phyloP scores from a whole-genome alignment of 2,888 invertebrate species.

The Andrena minutula region DNA sequence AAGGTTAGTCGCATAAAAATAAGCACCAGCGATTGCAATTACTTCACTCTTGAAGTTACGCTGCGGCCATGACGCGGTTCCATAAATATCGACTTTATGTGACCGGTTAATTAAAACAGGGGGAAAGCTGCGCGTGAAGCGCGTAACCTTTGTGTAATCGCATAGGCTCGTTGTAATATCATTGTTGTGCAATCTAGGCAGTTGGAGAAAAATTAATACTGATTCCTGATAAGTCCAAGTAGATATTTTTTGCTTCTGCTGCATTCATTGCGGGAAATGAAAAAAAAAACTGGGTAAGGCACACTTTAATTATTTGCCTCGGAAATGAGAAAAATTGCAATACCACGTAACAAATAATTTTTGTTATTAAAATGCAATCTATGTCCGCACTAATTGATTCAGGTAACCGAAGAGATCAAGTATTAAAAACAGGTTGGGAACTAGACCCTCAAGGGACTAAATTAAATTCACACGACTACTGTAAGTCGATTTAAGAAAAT shows the following conservation, averaged over 20 bases:
- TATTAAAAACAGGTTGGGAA: too few relatives aligned
- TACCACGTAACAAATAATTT: too few relatives aligned
- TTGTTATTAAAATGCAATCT: too few relatives aligned
- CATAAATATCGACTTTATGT: constrained; percentile 60
- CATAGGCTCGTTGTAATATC: not conserved
- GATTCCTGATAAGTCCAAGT: not conserved
- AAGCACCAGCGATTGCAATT: constrained; percentile 44
- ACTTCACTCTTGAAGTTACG: constrained; percentile 56
- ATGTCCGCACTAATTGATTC: too few relatives aligned
- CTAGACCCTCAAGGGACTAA: too few relatives aligned
- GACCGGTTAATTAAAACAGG: constrained; percentile 42
- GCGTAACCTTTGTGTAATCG: constrained; percentile 31
- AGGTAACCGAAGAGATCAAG: too few relatives aligned
- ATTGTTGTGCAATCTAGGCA: constrained; percentile 12
- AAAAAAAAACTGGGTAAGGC: too few relatives aligned
- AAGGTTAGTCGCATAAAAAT: constrained; percentile 68
- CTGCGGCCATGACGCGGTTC: constrained; percentile 49
- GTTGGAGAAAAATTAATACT: not conserved
- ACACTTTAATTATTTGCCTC: too few relatives aligned
- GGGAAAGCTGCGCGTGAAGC: constrained; percentile 30
- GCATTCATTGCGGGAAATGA: not conserved
- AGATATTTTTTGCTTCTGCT: not conserved
- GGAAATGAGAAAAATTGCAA: too few relatives aligned
- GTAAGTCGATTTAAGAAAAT: too few relatives aligned
- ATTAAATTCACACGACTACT: too few relatives aligned